A percentile compares a stretch with the other conserved stretches of the same genome.
These are phyloP conservation scores for Epinephelus fuscoguttatus DNA, from an alignment of 2,113 vertebrate genomes.

Conservation along the genomic window DNA sequence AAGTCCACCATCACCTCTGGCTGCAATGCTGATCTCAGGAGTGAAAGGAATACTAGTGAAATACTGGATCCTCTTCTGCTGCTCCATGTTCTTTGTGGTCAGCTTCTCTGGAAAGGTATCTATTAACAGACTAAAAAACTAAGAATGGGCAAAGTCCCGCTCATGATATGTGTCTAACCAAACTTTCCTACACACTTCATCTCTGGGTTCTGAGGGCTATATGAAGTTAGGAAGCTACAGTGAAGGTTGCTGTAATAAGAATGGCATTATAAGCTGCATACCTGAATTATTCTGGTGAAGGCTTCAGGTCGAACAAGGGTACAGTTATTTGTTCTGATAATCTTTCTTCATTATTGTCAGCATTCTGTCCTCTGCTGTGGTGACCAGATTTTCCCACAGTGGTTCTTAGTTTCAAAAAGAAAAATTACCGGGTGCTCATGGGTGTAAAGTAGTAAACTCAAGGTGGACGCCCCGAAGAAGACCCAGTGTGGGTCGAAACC, in stretches of 20 bases:
- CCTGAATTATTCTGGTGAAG: neutral
- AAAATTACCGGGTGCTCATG: too few species aligned
- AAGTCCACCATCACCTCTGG: conserved; percentile 59
- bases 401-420: too few species aligned
- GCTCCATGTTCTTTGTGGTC: conserved; percentile 84
- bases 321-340: neutral
- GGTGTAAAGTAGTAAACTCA: too few species aligned
- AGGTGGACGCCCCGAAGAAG: too few species aligned
- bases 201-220: neutral
- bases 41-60: conserved; percentile 82
- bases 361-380: neutral
- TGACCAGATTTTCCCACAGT: neutral
- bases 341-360: neutral
- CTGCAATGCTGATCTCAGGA: conserved; percentile 77
- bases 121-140: neutral
- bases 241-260: neutral
- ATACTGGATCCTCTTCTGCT: conserved; percentile 86
- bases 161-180: neutral
- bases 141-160: neutral
- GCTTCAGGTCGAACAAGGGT: neutral
- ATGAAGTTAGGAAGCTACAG: neutral
- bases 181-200: neutral
- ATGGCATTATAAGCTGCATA: neutral
- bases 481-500: too few species aligned
- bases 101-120: conserved; percentile 84